A percentile compares a stretch with the other conserved stretches of the same genome.
These are phyloP conservation scores for Thermophis baileyi DNA, from an alignment of 2,113 vertebrate species.

Conservation along the genomic window DNA sequence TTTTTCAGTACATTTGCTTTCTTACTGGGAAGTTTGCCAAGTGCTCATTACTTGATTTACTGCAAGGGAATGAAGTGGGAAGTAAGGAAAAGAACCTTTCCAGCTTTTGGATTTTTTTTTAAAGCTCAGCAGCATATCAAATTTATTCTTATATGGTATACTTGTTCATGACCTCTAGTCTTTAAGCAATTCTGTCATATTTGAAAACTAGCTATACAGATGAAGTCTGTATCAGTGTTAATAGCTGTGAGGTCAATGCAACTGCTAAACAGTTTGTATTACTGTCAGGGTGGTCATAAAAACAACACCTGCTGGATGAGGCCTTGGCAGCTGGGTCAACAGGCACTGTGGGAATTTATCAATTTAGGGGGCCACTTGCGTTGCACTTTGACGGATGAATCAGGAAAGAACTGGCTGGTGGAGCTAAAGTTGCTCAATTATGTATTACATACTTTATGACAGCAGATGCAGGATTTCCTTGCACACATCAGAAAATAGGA, in stretches of 20 bases:
- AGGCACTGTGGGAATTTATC: conserved; percentile 98
- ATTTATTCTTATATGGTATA: conserved; percentile 78
- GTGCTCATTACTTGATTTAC: conserved; percentile 64
- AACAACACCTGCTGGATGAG: conserved; percentile 96
- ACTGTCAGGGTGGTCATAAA: conserved; percentile 98
- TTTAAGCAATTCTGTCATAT: conserved; percentile 78
- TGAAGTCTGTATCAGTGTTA: conserved; percentile 82
- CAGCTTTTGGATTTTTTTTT: conserved; percentile 63
- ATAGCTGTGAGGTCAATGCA: conserved; percentile 93
- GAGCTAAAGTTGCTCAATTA: conserved; percentile 75
- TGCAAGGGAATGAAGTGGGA: conserved; percentile 62
- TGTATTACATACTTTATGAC: conserved; percentile 71
- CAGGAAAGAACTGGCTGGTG: conserved; percentile 74
- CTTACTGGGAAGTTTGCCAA: conserved; percentile 55
- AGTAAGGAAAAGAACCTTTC: conserved; percentile 54
- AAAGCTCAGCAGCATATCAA: conserved; percentile 69
- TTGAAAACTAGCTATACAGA: conserved; percentile 72
- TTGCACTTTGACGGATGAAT: conserved; percentile 80
- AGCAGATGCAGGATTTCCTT: conserved; percentile 57
- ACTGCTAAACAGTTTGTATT: conserved; percentile 98
- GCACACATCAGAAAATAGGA: conserved; percentile 58
- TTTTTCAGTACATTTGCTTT: conserved; percentile 62
- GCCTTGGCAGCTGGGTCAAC: conserved; percentile 99
- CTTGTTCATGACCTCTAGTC: conserved; percentile 76
- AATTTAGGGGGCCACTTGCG: conserved; percentile 85